phyloP scores from a whole-genome alignment of 1,140 invertebrate species.

The Homalodisca vitripennis region DNA sequence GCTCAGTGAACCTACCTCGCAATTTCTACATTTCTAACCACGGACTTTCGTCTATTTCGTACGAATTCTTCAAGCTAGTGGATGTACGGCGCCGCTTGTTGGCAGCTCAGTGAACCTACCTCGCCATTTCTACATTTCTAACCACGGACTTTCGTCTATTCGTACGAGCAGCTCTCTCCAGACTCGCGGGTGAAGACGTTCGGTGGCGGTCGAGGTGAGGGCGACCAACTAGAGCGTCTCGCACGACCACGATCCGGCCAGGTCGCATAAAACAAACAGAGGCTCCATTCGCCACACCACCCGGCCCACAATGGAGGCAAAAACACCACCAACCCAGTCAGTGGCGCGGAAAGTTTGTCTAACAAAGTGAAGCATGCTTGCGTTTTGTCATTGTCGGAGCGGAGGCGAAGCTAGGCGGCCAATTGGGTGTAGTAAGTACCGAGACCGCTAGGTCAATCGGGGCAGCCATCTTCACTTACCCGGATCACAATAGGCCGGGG shows the following conservation, averaged over 20 bases:
- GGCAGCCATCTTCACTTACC: constrained; percentile 20
- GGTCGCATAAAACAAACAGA: constrained; percentile 29
- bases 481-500: not conserved
- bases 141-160: not conserved
- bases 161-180: not conserved
- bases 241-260: constrained; percentile 5
- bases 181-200: not conserved
- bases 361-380: constrained; percentile 31
- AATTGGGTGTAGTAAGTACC: constrained; percentile 8
- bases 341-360: constrained; percentile 27
- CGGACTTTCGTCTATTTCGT: too few species aligned
- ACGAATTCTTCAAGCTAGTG: too few species aligned
- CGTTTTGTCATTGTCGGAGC: constrained; percentile 31
- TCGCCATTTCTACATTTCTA: too few species aligned
- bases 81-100: too few species aligned
- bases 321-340: constrained; percentile 28
- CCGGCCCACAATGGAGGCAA: constrained; percentile 22
- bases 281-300: constrained; percentile 24
- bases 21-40: too few species aligned
- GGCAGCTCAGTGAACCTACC: too few species aligned
- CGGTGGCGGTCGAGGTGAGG: not conserved
- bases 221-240: constrained; percentile 20
- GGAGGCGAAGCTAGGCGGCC: not conserved
- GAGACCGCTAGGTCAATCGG: constrained; percentile 27
- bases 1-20: too few species aligned